Conservation (phyloP, 2,888 invertebrate genomes). For the Willowsia nigromaculata region DNA sequence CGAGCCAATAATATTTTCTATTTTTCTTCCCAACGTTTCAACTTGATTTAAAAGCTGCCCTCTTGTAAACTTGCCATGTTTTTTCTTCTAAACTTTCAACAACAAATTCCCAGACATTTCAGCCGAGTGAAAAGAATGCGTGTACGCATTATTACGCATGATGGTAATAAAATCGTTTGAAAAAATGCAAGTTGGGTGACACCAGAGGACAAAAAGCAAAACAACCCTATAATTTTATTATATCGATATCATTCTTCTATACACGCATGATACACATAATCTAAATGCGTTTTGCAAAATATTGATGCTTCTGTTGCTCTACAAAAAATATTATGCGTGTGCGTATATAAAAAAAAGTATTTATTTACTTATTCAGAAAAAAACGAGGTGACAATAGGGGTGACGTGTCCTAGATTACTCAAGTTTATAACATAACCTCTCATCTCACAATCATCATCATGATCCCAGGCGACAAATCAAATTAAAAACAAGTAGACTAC, state of each 20-base stretch:
- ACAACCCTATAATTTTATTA: background rate
- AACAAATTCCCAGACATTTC: slow-evolving; percentile 26
- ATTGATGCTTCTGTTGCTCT: background rate
- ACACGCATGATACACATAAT: no score
- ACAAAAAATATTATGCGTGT: background rate
- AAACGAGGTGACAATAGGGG: slow-evolving; percentile 65
- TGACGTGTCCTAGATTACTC: slow-evolving; percentile 68
- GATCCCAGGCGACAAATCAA: slow-evolving; percentile 11
- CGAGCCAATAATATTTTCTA: slow-evolving; percentile 42
- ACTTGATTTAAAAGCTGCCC: slow-evolving; percentile 13
- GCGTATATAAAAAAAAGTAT: slow-evolving; percentile 15
- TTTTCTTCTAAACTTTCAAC: slow-evolving; percentile 11
- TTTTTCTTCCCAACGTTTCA: background rate
- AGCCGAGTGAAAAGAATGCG: slow-evolving; percentile 3
- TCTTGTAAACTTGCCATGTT: background rate
- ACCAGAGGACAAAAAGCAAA: background rate
- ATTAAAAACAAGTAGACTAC: background rate
- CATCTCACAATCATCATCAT: slow-evolving; percentile 43
- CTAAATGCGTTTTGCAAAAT: background rate
- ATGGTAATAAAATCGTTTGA: background rate
- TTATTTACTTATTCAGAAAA: slow-evolving; percentile 10
- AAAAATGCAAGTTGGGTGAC: slow-evolving; percentile 38
- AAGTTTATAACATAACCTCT: slow-evolving; percentile 65
- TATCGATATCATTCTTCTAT: background rate
- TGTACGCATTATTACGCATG: background rate